Base-by-base conservation (phyloP, 2,797 vertebrate genomes). In the Rhynchotus rufescens region DNA sequence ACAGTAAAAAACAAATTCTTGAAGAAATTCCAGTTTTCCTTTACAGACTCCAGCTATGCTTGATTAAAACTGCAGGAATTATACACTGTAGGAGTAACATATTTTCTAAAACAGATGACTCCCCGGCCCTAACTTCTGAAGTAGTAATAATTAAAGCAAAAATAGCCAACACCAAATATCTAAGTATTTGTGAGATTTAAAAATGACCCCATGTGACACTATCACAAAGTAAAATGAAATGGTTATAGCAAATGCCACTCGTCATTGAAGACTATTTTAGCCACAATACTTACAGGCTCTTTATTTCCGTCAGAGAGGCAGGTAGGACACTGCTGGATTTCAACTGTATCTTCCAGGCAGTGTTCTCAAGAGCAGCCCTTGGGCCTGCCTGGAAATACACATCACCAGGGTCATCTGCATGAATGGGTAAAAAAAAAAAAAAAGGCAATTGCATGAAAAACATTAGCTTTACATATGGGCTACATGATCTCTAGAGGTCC, bases 221-320 rank as follows among this genome's bases (percentile, higher is more conserved):
- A 15, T 36, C 67, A 79, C 1, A 0, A 79, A 56, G 51, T 36
- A 52, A 86, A 81, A 72, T 20, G 20, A 45, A 88, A 34, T 2
- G 56, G 8, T 22, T 77, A 67, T 2, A 56, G 23, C 34, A 74
- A 57, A 81, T 6, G 2, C 10, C 0, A 77, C n/a, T 49, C 26
- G 38, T 32, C 69, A 57, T 4, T 3, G 8, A 9, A 22, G 12
- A 19, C 64, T 88, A 67, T 40, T 74, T 88, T 10, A 90, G 40
- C n/a, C 54, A 69, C 62, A 49, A 40, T 87, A 96, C 97, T 96
- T 89, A 98, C 98, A 66, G 16, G 32, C 26, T 96, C 89, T 89
- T 95, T 38, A 75, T 79, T 95, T 91, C 84, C 15, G 73, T 66
- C 65, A 91, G 77, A 84, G 30, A 84, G 22, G 64, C 44, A 65